Conservation (phyloP, 2,888 invertebrate species). For the Tetranychus truncatus region DNA sequence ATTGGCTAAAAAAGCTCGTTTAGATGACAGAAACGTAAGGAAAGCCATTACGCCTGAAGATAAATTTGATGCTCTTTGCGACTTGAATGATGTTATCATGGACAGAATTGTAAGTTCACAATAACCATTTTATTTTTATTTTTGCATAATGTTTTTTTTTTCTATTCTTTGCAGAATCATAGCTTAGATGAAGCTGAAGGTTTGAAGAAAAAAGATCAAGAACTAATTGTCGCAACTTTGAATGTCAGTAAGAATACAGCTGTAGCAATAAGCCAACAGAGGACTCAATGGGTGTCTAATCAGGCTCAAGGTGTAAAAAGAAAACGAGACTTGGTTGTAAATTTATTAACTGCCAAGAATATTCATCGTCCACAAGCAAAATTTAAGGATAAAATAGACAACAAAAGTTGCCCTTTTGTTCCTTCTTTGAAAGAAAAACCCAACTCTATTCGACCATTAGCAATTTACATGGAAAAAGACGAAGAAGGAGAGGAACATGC, state of each 20-base stretch:
- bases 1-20: neutral
- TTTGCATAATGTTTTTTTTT: too few species aligned
- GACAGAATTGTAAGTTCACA: slow-evolving; percentile 50
- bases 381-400: slow-evolving; percentile 69
- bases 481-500: slow-evolving; percentile 41
- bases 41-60: slow-evolving; percentile 40
- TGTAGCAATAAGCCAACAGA: slow-evolving; percentile 27
- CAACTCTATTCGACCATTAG: slow-evolving; percentile 61
- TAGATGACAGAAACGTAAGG: neutral
- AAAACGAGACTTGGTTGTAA: neutral
- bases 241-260: slow-evolving; percentile 27
- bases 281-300: slow-evolving; percentile 29
- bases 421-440: slow-evolving; percentile 71
- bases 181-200: slow-evolving; percentile 34
- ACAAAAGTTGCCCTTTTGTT: slow-evolving; percentile 55
- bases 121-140: too few species aligned
- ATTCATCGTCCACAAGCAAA: slow-evolving; percentile 51
- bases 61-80: slow-evolving; percentile 55
- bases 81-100: slow-evolving; percentile 61
- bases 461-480: slow-evolving; percentile 49
- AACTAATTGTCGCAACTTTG: slow-evolving; percentile 24
- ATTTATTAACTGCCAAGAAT: slow-evolving; percentile 14
- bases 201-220: slow-evolving; percentile 31
- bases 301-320: slow-evolving; percentile 30
- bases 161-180: slow-evolving; percentile 29